Conservation (phyloP, 2,888 invertebrate genomes). For the Lamellibrachia columna region DNA sequence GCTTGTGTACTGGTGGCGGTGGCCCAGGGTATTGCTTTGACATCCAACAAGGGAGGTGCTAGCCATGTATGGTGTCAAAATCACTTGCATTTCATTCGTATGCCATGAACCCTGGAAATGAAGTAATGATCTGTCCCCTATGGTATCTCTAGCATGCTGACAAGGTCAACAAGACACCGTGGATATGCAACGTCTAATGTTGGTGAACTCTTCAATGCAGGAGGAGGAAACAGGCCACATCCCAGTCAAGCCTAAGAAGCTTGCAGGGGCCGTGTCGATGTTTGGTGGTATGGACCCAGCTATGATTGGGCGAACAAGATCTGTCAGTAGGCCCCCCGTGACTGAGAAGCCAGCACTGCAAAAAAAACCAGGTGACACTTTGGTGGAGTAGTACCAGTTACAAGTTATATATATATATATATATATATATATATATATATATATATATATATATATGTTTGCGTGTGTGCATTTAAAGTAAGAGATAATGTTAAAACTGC, state of each 20-base stretch:
- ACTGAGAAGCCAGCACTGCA: background rate
- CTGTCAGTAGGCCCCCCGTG: background rate
- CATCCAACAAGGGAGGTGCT: no score
- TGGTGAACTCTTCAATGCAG: slow-evolving; percentile 7
- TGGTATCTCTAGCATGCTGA: background rate
- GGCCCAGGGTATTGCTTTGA: no score
- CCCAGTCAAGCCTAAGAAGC: background rate
- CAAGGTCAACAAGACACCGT: background rate
- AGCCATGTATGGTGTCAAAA: no score
- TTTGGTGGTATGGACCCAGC: background rate
- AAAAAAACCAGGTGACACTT: background rate
- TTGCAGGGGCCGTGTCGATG: background rate
- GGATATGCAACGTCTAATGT: background rate
- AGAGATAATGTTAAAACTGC: background rate
- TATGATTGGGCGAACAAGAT: background rate
- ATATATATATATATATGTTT: no score
- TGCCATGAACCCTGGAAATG: no score
- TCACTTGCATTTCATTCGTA: no score
- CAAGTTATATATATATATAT: no score
- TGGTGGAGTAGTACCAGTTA: no score
- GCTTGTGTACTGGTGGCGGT: no score
- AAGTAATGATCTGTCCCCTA: no score
- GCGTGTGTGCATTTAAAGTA: no score
- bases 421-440: no score
- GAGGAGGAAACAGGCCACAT: background rate